Base-by-base conservation (phyloP, 2,113 vertebrate species). In the Hydrolagus affinis region DNA sequence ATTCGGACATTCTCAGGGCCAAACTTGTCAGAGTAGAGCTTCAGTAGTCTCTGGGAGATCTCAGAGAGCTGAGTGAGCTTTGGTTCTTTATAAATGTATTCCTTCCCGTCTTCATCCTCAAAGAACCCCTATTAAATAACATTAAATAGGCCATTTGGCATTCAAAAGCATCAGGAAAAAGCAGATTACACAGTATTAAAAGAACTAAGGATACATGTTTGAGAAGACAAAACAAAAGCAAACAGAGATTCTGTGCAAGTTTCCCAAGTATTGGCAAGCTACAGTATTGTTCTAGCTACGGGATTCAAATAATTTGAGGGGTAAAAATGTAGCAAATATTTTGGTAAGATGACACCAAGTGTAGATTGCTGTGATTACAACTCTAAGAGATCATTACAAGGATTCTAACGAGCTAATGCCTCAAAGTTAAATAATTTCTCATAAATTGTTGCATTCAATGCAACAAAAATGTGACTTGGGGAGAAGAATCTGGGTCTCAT, bases 41-140 rank as follows among this genome's bases (percentile, higher is more conserved):
- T 99, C 1, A 98, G 96, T 62, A 99, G 95, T 87, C 98, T 93
- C 90, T 99, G 97, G 10, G 98, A 99, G 86, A 98, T 95, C 92
- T 99, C 98, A 0, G 97, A 96, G 60, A 99, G 93, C 66, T 96
- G 96, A 0, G 98, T 99, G 87, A 99, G 96, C 89, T 99, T 99
- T 80, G 98, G 98, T 73, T 99, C 98, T 91, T 99, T 99, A 90
- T 99, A 99, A 88, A 99, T 98, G 86, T 99, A 99, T 86, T 99
- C 98, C 70, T 99, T 99, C 74, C 98, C 97, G 77, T 99, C 98
- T 89, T 99, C 98, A 89, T 99, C 98, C 89, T 99, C 98, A 88
- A 95, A 95, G 91, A 98, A 99, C 0, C 98, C 97, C 97, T 99
- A 87, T 57, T 85, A 90, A 86, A 86, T 87, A 62, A 86, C 7